These are phyloP conservation scores for Oxyura jamaicensis DNA, from an alignment of 2,113 vertebrate genomes.

Conservation along the genomic window DNA sequence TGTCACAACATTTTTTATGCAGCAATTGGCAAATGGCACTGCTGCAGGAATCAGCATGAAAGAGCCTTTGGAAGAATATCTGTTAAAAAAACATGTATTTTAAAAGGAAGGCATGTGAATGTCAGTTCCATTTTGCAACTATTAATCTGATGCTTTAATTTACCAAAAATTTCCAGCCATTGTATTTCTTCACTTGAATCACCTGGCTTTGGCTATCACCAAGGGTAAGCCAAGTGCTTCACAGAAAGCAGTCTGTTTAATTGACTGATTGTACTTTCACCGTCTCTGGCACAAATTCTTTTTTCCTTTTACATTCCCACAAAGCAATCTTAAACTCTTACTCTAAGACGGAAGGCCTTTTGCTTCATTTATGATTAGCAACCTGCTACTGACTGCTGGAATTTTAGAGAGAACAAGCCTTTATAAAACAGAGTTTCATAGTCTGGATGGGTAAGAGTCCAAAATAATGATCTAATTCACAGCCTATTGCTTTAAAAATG, in stretches of 20 bases:
- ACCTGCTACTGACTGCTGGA: not conserved
- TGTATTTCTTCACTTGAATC: not conserved
- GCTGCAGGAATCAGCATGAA: not conserved
- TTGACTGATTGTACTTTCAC: not conserved
- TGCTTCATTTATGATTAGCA: not conserved
- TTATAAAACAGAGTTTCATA: not conserved
- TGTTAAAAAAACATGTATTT: not conserved
- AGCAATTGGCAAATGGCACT: not conserved
- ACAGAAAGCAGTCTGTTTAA: not conserved
- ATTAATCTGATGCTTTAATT: not conserved
- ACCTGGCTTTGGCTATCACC: not conserved
- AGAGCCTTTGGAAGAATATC: not conserved
- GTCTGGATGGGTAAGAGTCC: not conserved
- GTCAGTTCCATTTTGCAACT: not conserved
- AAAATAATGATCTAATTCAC: constrained; percentile 2
- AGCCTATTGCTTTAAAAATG: not conserved
- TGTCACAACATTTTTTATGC: not conserved
- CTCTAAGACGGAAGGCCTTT: not conserved
- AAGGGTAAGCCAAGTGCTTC: not conserved
- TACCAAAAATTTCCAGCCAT: not conserved
- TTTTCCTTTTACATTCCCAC: not conserved
- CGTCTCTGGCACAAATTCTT: not conserved
- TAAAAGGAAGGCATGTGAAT: not conserved
- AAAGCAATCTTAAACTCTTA: not conserved
- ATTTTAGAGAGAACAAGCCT: not conserved